Evolutionary conservation across 2,113 vertebrate species (phyloP), one percentile per base, ranked within the genome.

Genomic region (Chamaea fasciata): DNA sequence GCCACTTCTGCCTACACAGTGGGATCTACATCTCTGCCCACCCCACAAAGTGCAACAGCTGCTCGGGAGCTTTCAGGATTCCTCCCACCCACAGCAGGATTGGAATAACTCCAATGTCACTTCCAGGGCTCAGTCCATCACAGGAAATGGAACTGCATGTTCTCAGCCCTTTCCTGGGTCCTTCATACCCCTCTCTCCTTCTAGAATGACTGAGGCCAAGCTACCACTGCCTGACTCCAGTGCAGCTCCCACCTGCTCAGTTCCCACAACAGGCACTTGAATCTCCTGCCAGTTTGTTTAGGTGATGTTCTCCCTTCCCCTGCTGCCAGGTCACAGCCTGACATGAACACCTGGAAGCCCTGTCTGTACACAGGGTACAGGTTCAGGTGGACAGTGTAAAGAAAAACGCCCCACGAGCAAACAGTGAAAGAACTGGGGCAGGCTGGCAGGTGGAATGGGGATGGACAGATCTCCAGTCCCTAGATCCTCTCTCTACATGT

Each of bases 121-220:
- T 30, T 24, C 33, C 55, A 30, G 71, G 37, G 30, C 20, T 13
- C 49, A 75, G 39, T 1, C 2, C 0, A 0, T 21, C 35, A 18
- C 2, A 28, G 13, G 18, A 71, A 87, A 73, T 0, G 1, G n/a
- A 75, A 24, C 8, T 10, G 24, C 12, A 27, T 0, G 0, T 62
- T 39, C 65, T 60, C 52, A 76, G 42, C 33, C 39, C 33, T 42
- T 55, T 50, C 39, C 59, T 10, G 10, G 24, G 19, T 35, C 33
- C 46, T n/a, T 65, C 41, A 19, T 1, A 16, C 24, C 44, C 9
- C 28, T 73, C 41, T 11, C 28, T 74, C 49, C 42, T 53, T 15
- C 53, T 12, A 11, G 33, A 75, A 9, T 13, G 27, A 44, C 55
- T 1, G 4, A 83, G 8, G 49, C n/a, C 71, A 62, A 77, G 35